Percentiles rank a stretch among this genome's conserved stretches.
These are phyloP conservation scores for Caenorhabditis doughertyi DNA, from an alignment of 2,888 invertebrate species.

Conservation along the genomic window DNA sequence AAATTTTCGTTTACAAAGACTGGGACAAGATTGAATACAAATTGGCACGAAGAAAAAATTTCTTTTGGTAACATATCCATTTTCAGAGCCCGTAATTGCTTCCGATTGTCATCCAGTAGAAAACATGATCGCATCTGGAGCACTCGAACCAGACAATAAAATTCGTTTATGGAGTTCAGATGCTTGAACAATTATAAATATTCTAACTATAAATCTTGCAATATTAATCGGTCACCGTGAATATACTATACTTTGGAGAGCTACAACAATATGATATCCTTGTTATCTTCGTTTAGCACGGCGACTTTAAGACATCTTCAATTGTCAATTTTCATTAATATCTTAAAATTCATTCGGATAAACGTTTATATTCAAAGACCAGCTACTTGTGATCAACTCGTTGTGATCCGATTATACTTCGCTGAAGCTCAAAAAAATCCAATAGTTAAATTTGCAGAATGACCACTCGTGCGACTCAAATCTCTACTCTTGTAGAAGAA, in stretches of 20 bases:
- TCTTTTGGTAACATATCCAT: too few relatives aligned
- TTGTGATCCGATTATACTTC: conserved; percentile 19
- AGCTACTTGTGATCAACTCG: not conserved
- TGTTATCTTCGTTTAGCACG: not conserved
- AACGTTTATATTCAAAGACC: not conserved
- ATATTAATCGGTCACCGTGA: conserved; percentile 1
- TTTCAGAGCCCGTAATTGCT: conserved; percentile 91
- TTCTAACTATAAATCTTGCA: not conserved
- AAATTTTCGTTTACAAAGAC: too few relatives aligned
- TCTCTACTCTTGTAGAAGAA: conserved; percentile 72
- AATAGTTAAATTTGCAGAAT: conserved; percentile 13
- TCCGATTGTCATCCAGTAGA: conserved; percentile 99
- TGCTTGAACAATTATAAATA: conserved; percentile 69
- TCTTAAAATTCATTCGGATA: conserved; percentile 15
- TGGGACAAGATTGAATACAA: too few relatives aligned
- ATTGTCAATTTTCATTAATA: not conserved
- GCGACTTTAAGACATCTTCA: not conserved
- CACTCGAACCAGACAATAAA: conserved; percentile 97
- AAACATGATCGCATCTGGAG: conserved; percentile 99
- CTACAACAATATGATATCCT: conserved; percentile 18
- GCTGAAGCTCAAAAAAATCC: not conserved
- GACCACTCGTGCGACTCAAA: conserved; percentile 47
- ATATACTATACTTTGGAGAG: not conserved
- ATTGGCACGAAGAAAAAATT: too few relatives aligned
- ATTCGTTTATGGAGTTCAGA: conserved; percentile 99